Base-by-base conservation (phyloP, 92 coral and sea anemone genomes). In the Chrysogorgia sp. region DNA sequence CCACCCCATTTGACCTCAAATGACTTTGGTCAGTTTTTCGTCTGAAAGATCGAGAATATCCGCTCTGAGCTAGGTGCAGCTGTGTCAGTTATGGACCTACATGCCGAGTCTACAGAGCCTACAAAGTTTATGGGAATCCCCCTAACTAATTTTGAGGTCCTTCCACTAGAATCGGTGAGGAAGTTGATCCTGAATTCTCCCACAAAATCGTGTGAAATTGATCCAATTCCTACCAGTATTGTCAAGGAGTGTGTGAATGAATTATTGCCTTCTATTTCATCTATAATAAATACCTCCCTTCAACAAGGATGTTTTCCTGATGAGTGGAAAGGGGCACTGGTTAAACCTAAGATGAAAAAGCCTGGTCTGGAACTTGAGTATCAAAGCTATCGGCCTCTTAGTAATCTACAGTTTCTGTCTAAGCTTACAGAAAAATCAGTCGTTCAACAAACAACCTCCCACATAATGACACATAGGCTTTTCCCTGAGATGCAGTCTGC, bases 251-350 rank as follows among this genome's bases (percentile, higher is more conserved):
- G 76, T 23, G 29, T 64, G 40, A 61, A 78, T 21, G 74, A 78
- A 29, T 52, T 78, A 29, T 40, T 63, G 29, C 75, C 83, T 50
- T 45, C 58, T 78, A 78, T 3, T 12, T 63, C 83, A 10, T 62
- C 37, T 47, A 79, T 79, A 56, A 63, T 55, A 20, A 77, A 77
- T n/a, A 49, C 61, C 43, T 84, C 80, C 50, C 68, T 84, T n/a
- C n/a, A n/a, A n/a, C n/a, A n/a, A n/a, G n/a, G n/a, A n/a, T n/a
- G n/a, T n/a, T n/a, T n/a, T n/a, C n/a, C n/a, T n/a, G n/a, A n/a
- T n/a, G n/a, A n/a, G n/a, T n/a, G n/a, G n/a, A n/a, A n/a, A n/a
- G n/a, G n/a, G n/a, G n/a, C n/a, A n/a, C n/a, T n/a, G n/a, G n/a
- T n/a, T n/a, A n/a, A n/a, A n/a, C n/a, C n/a, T n/a, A n/a, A n/a